Evolutionary conservation across 1,140 invertebrate species (phyloP), one percentile per base, ranked within the genome.

Genomic region (Chymomyza costata): DNA sequence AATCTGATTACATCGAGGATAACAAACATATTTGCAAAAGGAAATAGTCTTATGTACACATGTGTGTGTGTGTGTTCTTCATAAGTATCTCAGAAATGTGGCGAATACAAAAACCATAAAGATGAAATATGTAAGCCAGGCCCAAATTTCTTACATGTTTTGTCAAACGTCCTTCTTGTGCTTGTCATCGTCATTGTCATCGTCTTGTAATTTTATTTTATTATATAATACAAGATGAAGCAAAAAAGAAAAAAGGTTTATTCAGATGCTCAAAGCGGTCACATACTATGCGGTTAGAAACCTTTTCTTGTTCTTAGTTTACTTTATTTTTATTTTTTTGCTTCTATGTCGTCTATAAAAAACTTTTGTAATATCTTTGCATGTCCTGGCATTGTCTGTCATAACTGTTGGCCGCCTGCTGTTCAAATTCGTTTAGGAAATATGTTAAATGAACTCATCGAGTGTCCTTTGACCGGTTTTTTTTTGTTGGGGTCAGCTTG

Each of bases 121-220:
- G 48, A 69, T 65, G 57, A 74, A 65, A 60, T 76, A 74, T 69
- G 46, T 46, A n/a, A 34, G 43, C 39, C 38, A 5, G 34, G 8
- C n/a, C n/a, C 30, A 30, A 45, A 37, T 44, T 41, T 14, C 10
- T 11, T 14, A 17, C 17, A 17, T 13, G n/a, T 40, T 44, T 59
- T 47, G 43, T 52, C 67, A 70, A 45, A 71, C 66, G 64, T 43
- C 52, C 50, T 44, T 46, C 34, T 69, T 50, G 18, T 14, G 19
- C 34, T 17, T 25, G 30, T 8, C 16, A 5, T 41, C 18, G 25
- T 32, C 41, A 40, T 34, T 43, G 69, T 55, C 50, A 47, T 69
- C 66, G 64, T 59, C 56, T 76, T 55, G 70, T 65, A 76, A 65
- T 74, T 64, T 64, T 57, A 76, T 74, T 74, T 76, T 76, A 76